Evolutionary conservation across 1,140 invertebrate species (phyloP).

Genomic region (Drosophila obscura): DNA sequence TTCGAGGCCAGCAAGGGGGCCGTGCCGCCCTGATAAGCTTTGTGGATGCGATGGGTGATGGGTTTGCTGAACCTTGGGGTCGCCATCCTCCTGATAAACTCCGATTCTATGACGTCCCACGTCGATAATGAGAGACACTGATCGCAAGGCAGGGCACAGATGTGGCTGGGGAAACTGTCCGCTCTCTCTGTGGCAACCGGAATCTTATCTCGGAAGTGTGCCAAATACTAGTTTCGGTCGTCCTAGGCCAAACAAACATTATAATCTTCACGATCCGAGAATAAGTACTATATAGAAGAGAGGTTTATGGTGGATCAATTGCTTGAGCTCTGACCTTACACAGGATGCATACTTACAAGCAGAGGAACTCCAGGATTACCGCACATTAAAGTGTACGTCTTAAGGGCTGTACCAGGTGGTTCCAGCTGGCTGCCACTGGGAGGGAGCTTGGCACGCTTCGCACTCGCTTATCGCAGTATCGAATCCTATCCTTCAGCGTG

Average conservation of each 20-base stretch:
- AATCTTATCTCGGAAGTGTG: conserved; percentile 33
- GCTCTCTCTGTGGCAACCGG: not conserved
- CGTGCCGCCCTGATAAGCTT: conserved; percentile 18
- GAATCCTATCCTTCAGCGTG: conserved; percentile 25
- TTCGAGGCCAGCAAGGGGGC: not conserved
- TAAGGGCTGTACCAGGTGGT: conserved; percentile 42
- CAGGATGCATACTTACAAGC: conserved; percentile 18
- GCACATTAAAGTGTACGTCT: conserved; percentile 29
- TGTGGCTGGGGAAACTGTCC: not conserved
- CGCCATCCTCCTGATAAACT: conserved; percentile 40
- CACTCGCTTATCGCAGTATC: conserved; percentile 27
- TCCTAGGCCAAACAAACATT: conserved; percentile 29
- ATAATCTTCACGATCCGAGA: not conserved
- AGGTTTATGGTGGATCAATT: no score
- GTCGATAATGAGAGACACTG: conserved; percentile 17
- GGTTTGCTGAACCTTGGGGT: conserved; percentile 29
- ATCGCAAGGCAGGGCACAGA: conserved; percentile 15
- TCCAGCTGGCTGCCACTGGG: conserved; percentile 26
- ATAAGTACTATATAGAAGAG: no score
- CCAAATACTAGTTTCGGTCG: conserved; percentile 10
- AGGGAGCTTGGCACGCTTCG: conserved; percentile 44
- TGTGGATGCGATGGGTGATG: not conserved
- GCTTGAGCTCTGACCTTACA: not conserved
- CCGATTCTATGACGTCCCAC: conserved; percentile 10
- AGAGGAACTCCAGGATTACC: conserved; percentile 21